A percentile compares a stretch with the other conserved stretches of the same genome.
Evolutionary conservation across 2,888 invertebrate species (phyloP).

Genomic region (Ormyrus nitidulus): DNA sequence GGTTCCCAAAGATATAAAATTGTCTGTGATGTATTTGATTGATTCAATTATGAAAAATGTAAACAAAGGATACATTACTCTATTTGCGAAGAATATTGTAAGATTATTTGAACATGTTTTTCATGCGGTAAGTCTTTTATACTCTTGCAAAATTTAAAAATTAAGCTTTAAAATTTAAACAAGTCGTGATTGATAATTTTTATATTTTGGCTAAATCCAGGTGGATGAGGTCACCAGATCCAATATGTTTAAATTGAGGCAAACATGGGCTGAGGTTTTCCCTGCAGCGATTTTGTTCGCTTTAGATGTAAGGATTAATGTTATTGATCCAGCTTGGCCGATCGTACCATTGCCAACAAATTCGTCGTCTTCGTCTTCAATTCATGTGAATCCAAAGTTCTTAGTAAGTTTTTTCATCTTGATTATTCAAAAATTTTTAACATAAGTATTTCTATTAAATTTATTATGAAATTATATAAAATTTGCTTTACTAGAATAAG

Average conservation of each 20-base stretch:
- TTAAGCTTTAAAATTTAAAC: background rate
- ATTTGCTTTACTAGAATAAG: no score
- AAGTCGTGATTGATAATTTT: background rate
- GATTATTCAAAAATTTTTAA: conserved; percentile 75
- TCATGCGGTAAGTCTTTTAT: conserved; percentile 85
- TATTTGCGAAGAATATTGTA: conserved; percentile 96
- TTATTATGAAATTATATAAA: background rate
- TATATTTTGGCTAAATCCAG: conserved; percentile 75
- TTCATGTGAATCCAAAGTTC: conserved; percentile 98
- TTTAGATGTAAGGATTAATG: conserved; percentile 91
- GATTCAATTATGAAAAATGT: conserved; percentile 99
- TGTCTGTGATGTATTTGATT: conserved; percentile 97
- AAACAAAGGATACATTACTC: conserved; percentile 87
- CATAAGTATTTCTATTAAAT: conserved; percentile 58
- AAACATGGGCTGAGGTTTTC: conserved; percentile 97
- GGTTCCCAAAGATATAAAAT: conserved; percentile 92
- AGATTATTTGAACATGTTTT: conserved; percentile 95
- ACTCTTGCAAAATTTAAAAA: background rate
- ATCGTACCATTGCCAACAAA: conserved; percentile 74
- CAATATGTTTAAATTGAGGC: conserved; percentile 95
- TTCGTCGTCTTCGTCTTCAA: conserved; percentile 76
- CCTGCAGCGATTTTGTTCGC: conserved; percentile 91
- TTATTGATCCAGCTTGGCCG: conserved; percentile 97
- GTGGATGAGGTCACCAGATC: conserved; percentile 95
- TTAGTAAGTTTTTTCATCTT: conserved; percentile 57